These are phyloP conservation scores for Zoanthus sociatus DNA, from an alignment of 92 coral and sea anemone genomes.

Conservation along the genomic window DNA sequence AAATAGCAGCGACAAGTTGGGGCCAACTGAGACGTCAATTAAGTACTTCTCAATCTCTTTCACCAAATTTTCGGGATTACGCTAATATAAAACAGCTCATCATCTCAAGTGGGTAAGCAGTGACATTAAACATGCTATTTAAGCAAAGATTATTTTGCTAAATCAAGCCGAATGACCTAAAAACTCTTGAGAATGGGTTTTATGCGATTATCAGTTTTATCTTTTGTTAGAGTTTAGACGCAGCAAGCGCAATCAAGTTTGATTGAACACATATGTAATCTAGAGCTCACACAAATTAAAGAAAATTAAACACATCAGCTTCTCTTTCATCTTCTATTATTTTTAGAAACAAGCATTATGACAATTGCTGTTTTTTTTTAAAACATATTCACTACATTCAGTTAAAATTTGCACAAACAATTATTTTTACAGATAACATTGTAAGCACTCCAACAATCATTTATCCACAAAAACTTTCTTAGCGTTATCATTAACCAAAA, in stretches of 20 bases:
- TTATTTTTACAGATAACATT: background rate
- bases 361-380: too few relatives aligned
- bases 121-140: conserved; percentile 17
- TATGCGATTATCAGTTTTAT: background rate
- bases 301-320: too few relatives aligned
- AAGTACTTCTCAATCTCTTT: conserved; percentile 21
- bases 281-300: too few relatives aligned
- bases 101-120: background rate
- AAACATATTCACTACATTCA: too few relatives aligned
- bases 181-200: background rate
- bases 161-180: background rate
- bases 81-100: background rate
- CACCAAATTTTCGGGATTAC: conserved; percentile 29
- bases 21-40: conserved; percentile 24
- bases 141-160: background rate
- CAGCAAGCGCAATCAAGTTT: too few relatives aligned
- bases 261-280: too few relatives aligned
- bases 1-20: conserved; percentile 23
- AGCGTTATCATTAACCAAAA: too few relatives aligned
- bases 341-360: too few relatives aligned
- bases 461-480: background rate
- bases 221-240: too few relatives aligned
- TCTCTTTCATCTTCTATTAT: too few relatives aligned
- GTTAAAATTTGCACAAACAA: background rate
- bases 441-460: background rate